Evolutionary conservation across 2,113 vertebrate genomes (phyloP).

Genomic region (Pogona vitticeps): DNA sequence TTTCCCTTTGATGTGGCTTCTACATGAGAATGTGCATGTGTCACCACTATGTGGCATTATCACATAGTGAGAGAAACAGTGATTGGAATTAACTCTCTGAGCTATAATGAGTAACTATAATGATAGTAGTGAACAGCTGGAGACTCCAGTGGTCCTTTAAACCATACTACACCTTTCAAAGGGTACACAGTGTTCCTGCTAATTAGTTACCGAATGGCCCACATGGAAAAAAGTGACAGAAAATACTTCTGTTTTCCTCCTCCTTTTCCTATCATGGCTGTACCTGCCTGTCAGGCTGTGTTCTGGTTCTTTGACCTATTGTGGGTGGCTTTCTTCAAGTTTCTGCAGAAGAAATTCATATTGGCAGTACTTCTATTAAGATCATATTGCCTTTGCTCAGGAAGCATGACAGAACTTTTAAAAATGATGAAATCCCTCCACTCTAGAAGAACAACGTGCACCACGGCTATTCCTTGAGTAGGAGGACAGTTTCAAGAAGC

Average conservation of each 20-base stretch:
- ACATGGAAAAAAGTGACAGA: not conserved
- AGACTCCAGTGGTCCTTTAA: not conserved
- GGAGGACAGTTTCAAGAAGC: not conserved
- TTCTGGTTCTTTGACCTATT: not conserved
- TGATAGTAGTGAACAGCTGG: slow-evolving; percentile 15
- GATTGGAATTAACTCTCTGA: not conserved
- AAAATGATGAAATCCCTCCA: slow-evolving; percentile 7
- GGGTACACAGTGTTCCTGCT: slow-evolving; percentile 25
- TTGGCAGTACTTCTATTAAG: not conserved
- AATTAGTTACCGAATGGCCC: slow-evolving; percentile 45
- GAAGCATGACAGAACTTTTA: not conserved
- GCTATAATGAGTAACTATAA: not conserved
- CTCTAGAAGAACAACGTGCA: not conserved
- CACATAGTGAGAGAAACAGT: not conserved
- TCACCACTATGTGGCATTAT: not conserved
- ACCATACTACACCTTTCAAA: not conserved
- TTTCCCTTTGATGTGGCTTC: not conserved
- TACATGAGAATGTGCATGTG: not conserved
- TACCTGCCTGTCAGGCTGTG: not conserved
- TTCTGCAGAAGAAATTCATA: slow-evolving; percentile 1
- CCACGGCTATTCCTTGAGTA: not conserved
- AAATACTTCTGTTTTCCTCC: not conserved
- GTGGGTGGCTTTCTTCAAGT: not conserved
- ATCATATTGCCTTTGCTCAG: not conserved
- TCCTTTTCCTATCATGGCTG: not conserved